Conservation (phyloP, 2,888 invertebrate genomes). For the Xestia c-nigrum region DNA sequence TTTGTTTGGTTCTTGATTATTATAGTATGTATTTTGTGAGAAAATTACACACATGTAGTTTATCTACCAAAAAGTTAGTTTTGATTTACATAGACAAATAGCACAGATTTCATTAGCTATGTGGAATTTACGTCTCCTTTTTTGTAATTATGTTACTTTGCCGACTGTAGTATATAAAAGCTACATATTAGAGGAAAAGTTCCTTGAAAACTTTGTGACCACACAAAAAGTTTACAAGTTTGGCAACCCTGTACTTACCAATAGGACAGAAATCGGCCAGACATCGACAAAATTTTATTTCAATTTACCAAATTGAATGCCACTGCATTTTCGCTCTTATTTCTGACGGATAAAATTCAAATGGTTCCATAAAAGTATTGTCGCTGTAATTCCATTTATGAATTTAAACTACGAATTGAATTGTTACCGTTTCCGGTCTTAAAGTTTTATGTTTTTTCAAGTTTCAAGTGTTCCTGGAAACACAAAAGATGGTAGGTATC, state of each 20-base stretch:
- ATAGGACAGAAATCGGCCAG: conserved; percentile 61
- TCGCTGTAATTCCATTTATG: conserved; percentile 59
- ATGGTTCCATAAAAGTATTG: conserved; percentile 52
- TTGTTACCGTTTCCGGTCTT: conserved; percentile 60
- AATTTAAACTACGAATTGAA: conserved; percentile 56
- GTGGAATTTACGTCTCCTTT: neutral
- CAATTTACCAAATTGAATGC: conserved; percentile 57
- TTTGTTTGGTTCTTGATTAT: neutral
- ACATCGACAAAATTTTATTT: conserved; percentile 60
- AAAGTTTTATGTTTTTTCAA: conserved; percentile 29
- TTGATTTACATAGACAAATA: neutral
- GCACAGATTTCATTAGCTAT: neutral
- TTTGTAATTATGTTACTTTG: neutral
- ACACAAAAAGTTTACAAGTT: neutral
- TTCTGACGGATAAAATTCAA: conserved; percentile 48
- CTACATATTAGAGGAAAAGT: neutral
- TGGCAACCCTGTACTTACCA: conserved; percentile 52
- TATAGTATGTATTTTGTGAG: neutral
- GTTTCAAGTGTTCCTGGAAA: neutral
- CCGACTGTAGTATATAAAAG: neutral
- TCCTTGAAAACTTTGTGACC: neutral
- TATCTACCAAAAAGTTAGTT: neutral
- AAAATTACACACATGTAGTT: no score
- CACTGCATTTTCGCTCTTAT: conserved; percentile 52
- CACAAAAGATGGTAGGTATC: neutral